phyloP scores from a whole-genome alignment of 2,113 vertebrate species.

The human region GRCh38 chr15:88066001-88066500 shows the following conservation, averaged over 20 bases:
- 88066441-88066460: background rate
- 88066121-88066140: background rate
- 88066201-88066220: background rate
- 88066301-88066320: background rate
- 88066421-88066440: background rate
- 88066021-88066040: background rate
- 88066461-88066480: too few relatives aligned
- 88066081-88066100: background rate
- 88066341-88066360: background rate
- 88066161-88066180: background rate
- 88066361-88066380: background rate
- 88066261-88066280: background rate
- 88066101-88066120: background rate
- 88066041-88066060: background rate
- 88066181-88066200: background rate
- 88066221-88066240: too few relatives aligned
- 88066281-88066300: background rate
- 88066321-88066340: background rate
- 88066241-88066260: background rate
- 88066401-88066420: background rate
- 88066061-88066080: background rate
- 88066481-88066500: background rate
- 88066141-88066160: background rate
- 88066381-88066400: background rate
- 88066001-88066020: background rate